A percentile compares a stretch with the other conserved stretches of the same genome.
phyloP scores from a whole-genome alignment of 1,140 invertebrate genomes.

The Leptinotarsa lineolata region DNA sequence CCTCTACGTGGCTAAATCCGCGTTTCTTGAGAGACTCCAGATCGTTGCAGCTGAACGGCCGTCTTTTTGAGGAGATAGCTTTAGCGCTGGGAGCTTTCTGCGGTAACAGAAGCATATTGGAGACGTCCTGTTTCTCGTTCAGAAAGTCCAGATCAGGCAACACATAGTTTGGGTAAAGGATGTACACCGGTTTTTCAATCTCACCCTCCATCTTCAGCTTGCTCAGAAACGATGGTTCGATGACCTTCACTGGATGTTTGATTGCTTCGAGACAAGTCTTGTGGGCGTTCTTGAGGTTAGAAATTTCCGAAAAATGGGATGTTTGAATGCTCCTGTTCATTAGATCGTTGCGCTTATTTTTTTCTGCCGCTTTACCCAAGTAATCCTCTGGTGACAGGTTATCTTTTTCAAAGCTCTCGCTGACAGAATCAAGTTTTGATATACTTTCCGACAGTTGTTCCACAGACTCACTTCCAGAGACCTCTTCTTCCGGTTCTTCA shows the following conservation, averaged over 20 bases:
- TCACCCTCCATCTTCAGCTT: conserved; percentile 66
- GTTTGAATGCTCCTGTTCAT: conserved; percentile 77
- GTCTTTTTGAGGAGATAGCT: conserved; percentile 45
- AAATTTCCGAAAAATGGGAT: conserved; percentile 57
- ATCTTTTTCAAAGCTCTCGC: conserved; percentile 40
- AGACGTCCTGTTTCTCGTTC: conserved; percentile 62
- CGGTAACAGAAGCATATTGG: conserved; percentile 57
- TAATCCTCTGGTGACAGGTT: conserved; percentile 36
- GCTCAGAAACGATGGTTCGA: conserved; percentile 68
- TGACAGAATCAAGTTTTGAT: conserved; percentile 51
- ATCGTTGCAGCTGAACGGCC: conserved; percentile 83
- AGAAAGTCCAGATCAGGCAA: conserved; percentile 87
- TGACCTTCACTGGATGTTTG: conserved; percentile 59
- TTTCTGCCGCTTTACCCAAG: conserved; percentile 53
- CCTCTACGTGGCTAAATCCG: conserved; percentile 80
- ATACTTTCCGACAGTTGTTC: conserved; percentile 59
- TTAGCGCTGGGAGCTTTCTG: conserved; percentile 50
- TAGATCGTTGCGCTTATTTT: conserved; percentile 56
- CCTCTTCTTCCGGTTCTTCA: conserved; percentile 57
- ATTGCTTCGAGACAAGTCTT: conserved; percentile 37
- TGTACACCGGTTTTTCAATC: conserved; percentile 77
- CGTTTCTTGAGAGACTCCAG: conserved; percentile 78
- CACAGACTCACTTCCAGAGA: conserved; percentile 55
- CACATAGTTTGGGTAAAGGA: conserved; percentile 90
- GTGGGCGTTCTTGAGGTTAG: conserved; percentile 44